Conservation (phyloP, 1,140 invertebrate species). For the Cylas formicarius region DNA sequence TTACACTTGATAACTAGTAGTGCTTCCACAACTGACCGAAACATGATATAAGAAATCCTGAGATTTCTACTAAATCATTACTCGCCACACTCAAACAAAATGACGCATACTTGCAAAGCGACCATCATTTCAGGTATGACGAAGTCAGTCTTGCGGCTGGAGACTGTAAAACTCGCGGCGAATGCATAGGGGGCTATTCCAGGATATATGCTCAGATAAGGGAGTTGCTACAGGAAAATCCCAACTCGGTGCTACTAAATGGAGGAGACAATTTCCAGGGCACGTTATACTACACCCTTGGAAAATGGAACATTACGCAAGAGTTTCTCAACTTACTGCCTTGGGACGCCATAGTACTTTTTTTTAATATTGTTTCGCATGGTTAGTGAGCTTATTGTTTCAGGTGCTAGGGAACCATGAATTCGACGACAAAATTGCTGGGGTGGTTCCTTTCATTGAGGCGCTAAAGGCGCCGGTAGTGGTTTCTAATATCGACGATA, state of each 20-base stretch:
- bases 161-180: slow-evolving; percentile 47
- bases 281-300: slow-evolving; percentile 75
- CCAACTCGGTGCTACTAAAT: slow-evolving; percentile 66
- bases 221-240: slow-evolving; percentile 46
- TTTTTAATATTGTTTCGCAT: slow-evolving; percentile 7
- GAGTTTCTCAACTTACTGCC: slow-evolving; percentile 69
- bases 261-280: slow-evolving; percentile 83
- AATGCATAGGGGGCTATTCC: slow-evolving; percentile 68
- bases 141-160: slow-evolving; percentile 55
- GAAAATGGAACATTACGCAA: slow-evolving; percentile 65
- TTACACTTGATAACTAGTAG: background rate
- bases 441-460: slow-evolving; percentile 65
- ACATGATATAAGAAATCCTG: background rate
- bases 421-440: slow-evolving; percentile 72
- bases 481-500: slow-evolving; percentile 68
- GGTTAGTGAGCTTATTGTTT: too few species aligned
- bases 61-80: background rate
- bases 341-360: slow-evolving; percentile 68
- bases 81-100: too few species aligned
- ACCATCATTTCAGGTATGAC: slow-evolving; percentile 60
- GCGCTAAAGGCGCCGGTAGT: slow-evolving; percentile 58
- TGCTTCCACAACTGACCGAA: background rate
- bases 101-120: background rate
- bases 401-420: slow-evolving; percentile 85
- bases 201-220: slow-evolving; percentile 54